Evolutionary conservation across 2,113 vertebrate species (phyloP), one percentile per base, ranked within the genome.

Genomic region (Triplophysa dalaica): DNA sequence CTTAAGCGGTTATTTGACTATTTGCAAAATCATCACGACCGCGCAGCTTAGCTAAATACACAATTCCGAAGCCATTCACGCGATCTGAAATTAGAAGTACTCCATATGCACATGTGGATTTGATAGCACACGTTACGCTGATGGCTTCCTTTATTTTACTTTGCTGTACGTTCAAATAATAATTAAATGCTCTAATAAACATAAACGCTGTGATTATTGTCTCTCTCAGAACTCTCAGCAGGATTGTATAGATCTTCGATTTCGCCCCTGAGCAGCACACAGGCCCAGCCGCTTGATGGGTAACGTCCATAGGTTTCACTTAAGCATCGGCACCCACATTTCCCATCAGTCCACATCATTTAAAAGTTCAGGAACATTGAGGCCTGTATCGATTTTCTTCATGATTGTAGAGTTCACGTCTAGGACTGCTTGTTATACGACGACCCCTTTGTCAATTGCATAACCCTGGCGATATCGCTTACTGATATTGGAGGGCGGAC

Each of bases 341-440:
- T 69, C 66, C 54, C 38, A 61, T 69, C 65, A 41, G 43, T 43
- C 64, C 63, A 66, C 65, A 48, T 69, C 65, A 11, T 58, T 69
- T 61, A 48, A 78, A 69, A 78, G 76, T 69, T 78, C 76, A 78
- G 65, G 52, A 78, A 69, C 65, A 26, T 48, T 67, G 63, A 52
- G 45, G 24, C 68, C 68, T 17, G 16, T 24, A 62, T 79, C 2
- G 68, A 52, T 62, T 62, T 70, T 70, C 8, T 72, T 26, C 33
- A 29, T 63, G 63, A 72, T 50, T 79, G 68, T 45, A 17, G 26
- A 79, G 68, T 64, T 52, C 43, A 24, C 64, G 48, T 58, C 69
- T 74, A 66, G 48, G 69, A 66, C 48, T n/a, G 60, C 68, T 73
- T 73, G 69, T 73, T 79, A 50, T 62, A 26, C 63, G 19, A 43